Evolutionary conservation across 1,140 invertebrate genomes (phyloP).

Genomic region (Daktulosphaira vitifoliae): DNA sequence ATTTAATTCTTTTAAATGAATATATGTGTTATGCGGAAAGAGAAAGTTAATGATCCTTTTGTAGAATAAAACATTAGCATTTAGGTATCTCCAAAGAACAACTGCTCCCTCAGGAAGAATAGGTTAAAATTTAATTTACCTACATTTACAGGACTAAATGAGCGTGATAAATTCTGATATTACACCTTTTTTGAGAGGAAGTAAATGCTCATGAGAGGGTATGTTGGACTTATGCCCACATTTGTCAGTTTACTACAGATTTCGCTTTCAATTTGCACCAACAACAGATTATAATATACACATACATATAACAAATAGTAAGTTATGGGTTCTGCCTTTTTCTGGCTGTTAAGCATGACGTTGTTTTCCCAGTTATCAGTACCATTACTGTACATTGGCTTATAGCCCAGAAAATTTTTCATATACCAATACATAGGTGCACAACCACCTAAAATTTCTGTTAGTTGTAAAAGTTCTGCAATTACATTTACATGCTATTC

Average conservation of each 20-base stretch:
- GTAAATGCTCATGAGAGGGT: background rate
- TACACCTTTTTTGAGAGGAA: constrained; percentile 14
- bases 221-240: constrained; percentile 20
- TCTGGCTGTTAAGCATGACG: constrained; percentile 26
- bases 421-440: no score
- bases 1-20: constrained; percentile 1
- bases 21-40: no score
- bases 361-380: constrained; percentile 3
- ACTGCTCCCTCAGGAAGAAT: background rate
- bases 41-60: background rate
- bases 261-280: constrained; percentile 27
- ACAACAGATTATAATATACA: constrained; percentile 19
- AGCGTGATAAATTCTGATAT: constrained; percentile 24
- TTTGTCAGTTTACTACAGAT: constrained; percentile 30
- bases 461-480: no score
- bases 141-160: background rate
- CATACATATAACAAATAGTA: background rate
- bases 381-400: constrained; percentile 2
- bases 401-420: constrained; percentile 5
- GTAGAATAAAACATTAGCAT: constrained; percentile 12
- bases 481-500: no score
- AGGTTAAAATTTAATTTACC: constrained; percentile 18
- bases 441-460: no score
- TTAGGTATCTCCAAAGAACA: constrained; percentile 18
- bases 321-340: constrained; percentile 6